Evolutionary conservation across 2,888 invertebrate genomes (phyloP), one percentile per base, ranked within the genome.

Genomic region (Harpalus rufipes): DNA sequence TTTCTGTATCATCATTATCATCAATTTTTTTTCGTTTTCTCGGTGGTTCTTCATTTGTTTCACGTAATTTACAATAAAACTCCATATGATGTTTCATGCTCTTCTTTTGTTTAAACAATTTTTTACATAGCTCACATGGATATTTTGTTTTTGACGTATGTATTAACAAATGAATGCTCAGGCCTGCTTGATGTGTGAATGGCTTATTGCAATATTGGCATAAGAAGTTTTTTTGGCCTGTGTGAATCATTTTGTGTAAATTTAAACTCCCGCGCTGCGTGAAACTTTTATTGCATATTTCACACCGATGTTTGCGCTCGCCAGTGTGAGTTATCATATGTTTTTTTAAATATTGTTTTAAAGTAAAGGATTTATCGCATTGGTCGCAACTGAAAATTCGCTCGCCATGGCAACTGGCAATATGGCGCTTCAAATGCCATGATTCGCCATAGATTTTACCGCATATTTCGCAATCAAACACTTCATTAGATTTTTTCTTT

Each of bases 61-160:
- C 12, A 2, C 68, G 7, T 41, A 14, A 39, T 7, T 72, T 72
- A 72, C 68, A 72, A 72, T 41, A 72, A 72, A 72, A 72, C 6
- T 72, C 41, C 68, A 72, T 72, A 14, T 72, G 68, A 72, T 72
- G 41, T 14, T 72, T 72, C 41, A 72, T 39, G 6, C 41, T 41
- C 41, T 72, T 72, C 68, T 72, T 72, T 41, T 72, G 68, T 72
- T 72, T 72, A 72, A 72, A 72, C n/a, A 14, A 8, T 41, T 72
- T 72, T 41, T 41, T 72, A 7, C 68, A 72, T 12, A 72, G n/a
- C 7, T 72, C 68, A 41, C 68, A 72, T 4, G 68, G 68, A 14
- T 72, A 72, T 14, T 72, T 72, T 14, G 39, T 39, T 41, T 72
- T 39, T 41, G 68, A 72, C 10, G 68, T 72, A 72, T 72, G 68